Percentiles rank a stretch among this genome's conserved stretches.
Evolutionary conservation across 2,113 vertebrate genomes (phyloP).

Genomic region (Bolborhynchus lineola): DNA sequence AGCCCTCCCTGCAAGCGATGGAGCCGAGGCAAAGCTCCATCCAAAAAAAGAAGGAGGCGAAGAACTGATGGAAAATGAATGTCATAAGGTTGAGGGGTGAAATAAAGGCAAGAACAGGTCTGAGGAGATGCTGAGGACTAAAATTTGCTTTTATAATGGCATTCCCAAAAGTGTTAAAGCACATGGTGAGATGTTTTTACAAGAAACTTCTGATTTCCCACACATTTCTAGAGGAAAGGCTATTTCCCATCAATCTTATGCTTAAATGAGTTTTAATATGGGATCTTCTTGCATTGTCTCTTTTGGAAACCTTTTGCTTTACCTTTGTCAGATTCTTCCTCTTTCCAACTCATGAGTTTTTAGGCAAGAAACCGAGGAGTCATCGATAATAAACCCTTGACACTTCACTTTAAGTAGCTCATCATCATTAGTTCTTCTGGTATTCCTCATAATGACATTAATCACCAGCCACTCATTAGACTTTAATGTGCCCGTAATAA

Average conservation of each 20-base stretch:
- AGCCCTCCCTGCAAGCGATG: background rate
- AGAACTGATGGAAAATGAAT: background rate
- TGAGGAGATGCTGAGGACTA: background rate
- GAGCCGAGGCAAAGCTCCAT: background rate
- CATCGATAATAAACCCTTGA: background rate
- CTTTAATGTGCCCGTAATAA: slow-evolving; percentile 50
- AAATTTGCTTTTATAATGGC: background rate
- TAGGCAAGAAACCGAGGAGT: background rate
- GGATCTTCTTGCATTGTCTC: background rate
- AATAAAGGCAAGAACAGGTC: background rate
- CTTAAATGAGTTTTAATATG: fast-evolving
- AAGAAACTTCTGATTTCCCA: background rate
- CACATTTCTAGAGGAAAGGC: background rate
- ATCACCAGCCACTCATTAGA: slow-evolving; percentile 28
- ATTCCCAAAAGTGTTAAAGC: background rate
- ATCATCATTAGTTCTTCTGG: slow-evolving; percentile 22
- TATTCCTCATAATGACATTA: slow-evolving; percentile 14
- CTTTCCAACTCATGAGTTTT: background rate
- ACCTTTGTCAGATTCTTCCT: background rate
- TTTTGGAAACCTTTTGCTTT: background rate
- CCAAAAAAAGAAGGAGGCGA: background rate
- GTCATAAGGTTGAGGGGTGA: fast-evolving
- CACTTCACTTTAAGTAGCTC: slow-evolving; percentile 5
- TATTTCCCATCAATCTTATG: background rate
- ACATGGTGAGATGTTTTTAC: background rate